Evolutionary conservation across 2,113 vertebrate species (phyloP), one percentile per base, ranked within the genome.

Genomic region (Eulemur macaco): DNA sequence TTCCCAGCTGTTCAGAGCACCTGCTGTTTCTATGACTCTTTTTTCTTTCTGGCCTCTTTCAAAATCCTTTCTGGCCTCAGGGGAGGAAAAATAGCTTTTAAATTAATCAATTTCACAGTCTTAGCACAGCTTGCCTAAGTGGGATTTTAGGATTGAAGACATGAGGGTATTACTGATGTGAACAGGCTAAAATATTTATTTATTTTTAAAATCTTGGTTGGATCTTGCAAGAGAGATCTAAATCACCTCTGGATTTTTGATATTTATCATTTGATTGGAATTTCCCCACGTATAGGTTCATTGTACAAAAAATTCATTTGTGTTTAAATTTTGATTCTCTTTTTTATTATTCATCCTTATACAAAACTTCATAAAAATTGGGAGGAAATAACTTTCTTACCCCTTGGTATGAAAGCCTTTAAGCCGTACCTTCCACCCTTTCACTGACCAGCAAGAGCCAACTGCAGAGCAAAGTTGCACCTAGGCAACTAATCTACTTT

Each of bases 1-100:
- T 96, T 87, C 4, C 14, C 97, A 98, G 96, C 94, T 98, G 96
- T 93, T 98, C 84, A 89, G 69, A 95, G 96, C 97, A 98, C 91
- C 97, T 98, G 96, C 96, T 98, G 34, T 96, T 92, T 95, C 82
- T 88, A 54, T 83, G 88, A 85, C 56, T 92, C 52, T 86, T 83
- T 60, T 95, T 95, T 98, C 58, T 73, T 92, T 95, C 80, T 69
- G 68, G 50, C 21, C 45, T 73, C 6, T 84, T 89, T 87, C 47
- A 86, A 78, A 94, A 64, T 66, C 12, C 69, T 25, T 17, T 91
- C 31, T 52, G 71, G 42, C 21, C 58, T 84, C 29, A 25, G 20
- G 31, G 34, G 34, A 0, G 5, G 58, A 96, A 89, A 93, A 50
- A 90, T 25, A 77, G 66, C 54, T 96, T 86, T 69, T 96, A 96